phyloP scores from a whole-genome alignment of 1,140 invertebrate species.

The Bombus pyrosoma region DNA sequence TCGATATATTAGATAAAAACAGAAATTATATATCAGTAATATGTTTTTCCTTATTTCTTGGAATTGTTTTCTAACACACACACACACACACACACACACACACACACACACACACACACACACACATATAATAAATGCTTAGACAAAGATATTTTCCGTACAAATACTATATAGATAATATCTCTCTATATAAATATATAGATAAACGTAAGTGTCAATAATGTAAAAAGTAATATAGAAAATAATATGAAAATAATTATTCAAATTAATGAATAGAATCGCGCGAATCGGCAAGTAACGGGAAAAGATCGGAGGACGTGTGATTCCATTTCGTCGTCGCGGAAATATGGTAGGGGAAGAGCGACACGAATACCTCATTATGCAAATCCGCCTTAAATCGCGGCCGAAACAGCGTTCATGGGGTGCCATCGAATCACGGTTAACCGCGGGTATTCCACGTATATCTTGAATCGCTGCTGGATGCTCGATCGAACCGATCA shows the following conservation, averaged over 20 bases:
- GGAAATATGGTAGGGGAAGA: background rate
- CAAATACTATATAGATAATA: too few species aligned
- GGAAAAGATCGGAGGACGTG: background rate
- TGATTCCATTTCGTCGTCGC: slow-evolving; percentile 10
- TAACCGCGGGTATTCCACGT: slow-evolving; percentile 30
- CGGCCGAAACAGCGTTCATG: slow-evolving; percentile 17
- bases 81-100: too few species aligned
- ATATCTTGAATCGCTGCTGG: slow-evolving; percentile 6
- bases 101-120: too few species aligned
- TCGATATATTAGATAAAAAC: too few species aligned
- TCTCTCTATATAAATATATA: too few species aligned
- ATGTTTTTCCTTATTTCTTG: too few species aligned
- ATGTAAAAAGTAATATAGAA: too few species aligned
- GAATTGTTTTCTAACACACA: too few species aligned
- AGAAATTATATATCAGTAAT: too few species aligned
- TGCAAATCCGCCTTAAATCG: slow-evolving; percentile 50
- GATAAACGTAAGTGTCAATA: too few species aligned
- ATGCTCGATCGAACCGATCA: slow-evolving; percentile 7
- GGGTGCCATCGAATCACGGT: slow-evolving; percentile 17
- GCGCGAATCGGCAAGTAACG: background rate
- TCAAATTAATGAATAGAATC: background rate
- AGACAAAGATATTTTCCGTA: too few species aligned
- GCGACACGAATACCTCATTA: slow-evolving; percentile 46
- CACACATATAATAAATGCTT: too few species aligned
- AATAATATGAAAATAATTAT: background rate